Percentiles rank a stretch among this genome's conserved stretches.
These are phyloP conservation scores for Propithecus perrieri DNA, from an alignment of 2,797 vertebrate genomes.

Conservation along the genomic window DNA sequence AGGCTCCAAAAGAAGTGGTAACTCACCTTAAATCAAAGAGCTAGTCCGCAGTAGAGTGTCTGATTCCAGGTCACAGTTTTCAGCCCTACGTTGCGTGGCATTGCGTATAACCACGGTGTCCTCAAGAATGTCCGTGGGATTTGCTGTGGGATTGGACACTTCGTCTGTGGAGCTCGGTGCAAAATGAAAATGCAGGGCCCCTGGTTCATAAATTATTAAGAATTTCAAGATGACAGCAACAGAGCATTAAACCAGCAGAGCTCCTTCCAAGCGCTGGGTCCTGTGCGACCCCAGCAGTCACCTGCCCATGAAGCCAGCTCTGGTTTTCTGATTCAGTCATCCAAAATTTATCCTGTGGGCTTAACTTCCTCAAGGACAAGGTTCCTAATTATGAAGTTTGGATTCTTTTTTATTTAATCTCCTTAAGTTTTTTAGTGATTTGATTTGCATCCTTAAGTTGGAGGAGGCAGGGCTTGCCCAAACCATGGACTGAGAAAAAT, in stretches of 20 bases:
- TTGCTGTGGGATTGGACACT: neutral
- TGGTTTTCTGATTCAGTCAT: neutral
- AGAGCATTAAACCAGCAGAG: neutral
- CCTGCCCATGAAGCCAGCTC: accelerated
- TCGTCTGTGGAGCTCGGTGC: neutral
- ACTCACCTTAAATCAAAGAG: neutral
- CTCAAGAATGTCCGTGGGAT: accelerated
- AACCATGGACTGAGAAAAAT: neutral
- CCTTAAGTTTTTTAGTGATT: neutral
- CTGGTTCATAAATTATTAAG: neutral
- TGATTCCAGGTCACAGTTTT: neutral
- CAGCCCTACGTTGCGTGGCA: neutral
- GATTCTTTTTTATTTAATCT: neutral
- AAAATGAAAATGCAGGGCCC: neutral
- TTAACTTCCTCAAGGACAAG: neutral
- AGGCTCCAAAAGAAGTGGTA: neutral
- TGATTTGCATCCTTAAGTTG: neutral
- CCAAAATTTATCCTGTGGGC: neutral
- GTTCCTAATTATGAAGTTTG: neutral
- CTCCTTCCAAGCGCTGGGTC: accelerated
- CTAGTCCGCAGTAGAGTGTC: accelerated
- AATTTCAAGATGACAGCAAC: neutral
- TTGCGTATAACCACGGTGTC: neutral
- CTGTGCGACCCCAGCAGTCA: accelerated
- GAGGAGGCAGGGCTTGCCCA: neutral